Percentiles rank a stretch among this genome's conserved stretches.
Conservation (phyloP, 2,888 invertebrate species). For the Nudaria mundana region DNA sequence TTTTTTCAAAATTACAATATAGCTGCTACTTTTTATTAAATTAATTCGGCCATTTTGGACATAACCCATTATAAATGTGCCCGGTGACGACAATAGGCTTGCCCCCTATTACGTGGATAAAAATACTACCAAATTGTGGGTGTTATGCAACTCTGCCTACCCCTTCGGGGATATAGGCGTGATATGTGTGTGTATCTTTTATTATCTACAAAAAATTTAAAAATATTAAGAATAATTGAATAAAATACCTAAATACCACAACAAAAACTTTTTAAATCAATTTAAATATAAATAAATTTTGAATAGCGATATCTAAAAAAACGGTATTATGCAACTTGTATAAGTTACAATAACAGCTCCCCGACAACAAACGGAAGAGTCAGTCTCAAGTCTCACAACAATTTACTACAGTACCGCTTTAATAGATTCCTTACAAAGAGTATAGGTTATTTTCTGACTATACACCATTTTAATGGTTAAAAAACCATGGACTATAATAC, state of each 20-base stretch:
- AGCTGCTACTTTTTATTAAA: too few species aligned
- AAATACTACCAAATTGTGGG: too few species aligned
- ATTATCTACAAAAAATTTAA: too few species aligned
- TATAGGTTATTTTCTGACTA: slow-evolving; percentile 53
- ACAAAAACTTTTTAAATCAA: slow-evolving; percentile 39
- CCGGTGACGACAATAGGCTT: too few species aligned
- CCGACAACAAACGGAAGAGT: slow-evolving; percentile 32
- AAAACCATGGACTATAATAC: slow-evolving; percentile 47
- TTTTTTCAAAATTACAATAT: too few species aligned
- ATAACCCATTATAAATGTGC: too few species aligned
- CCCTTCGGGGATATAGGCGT: too few species aligned
- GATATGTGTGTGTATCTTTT: too few species aligned
- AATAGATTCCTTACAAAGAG: slow-evolving; percentile 59
- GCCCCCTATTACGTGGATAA: too few species aligned
- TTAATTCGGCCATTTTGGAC: too few species aligned
- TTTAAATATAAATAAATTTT: slow-evolving; percentile 29
- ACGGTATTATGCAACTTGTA: slow-evolving; percentile 36
- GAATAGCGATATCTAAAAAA: slow-evolving; percentile 27
- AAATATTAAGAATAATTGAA: too few species aligned
- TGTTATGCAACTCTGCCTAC: too few species aligned
- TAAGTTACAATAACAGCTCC: slow-evolving; percentile 35
- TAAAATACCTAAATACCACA: slow-evolving; percentile 28
- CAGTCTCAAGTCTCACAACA: slow-evolving; percentile 30
- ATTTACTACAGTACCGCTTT: slow-evolving; percentile 28
- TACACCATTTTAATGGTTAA: slow-evolving; percentile 38